phyloP scores from a whole-genome alignment of 1,140 invertebrate genomes.

The Lerema accius region DNA sequence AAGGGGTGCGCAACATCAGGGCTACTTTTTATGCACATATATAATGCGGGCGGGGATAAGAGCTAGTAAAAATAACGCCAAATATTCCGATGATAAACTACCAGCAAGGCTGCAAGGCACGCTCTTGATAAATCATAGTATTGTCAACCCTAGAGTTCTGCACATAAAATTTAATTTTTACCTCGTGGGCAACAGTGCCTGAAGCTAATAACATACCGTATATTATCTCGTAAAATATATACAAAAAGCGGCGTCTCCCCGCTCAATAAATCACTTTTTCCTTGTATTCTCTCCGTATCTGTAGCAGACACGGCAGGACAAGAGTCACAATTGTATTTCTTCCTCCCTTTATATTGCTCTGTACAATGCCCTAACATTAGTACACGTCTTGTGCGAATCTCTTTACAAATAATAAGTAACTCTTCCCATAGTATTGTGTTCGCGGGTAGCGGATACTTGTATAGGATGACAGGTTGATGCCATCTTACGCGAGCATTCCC shows the following conservation, averaged over 20 bases:
- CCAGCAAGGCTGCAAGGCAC: too few relatives aligned
- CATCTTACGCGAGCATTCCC: not conserved
- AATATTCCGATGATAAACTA: slow-evolving; percentile 15
- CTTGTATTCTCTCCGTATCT: slow-evolving; percentile 23
- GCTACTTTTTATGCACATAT: slow-evolving; percentile 20
- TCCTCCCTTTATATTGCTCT: slow-evolving; percentile 34
- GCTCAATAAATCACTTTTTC: slow-evolving; percentile 28
- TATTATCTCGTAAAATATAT: slow-evolving; percentile 5
- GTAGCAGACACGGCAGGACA: slow-evolving; percentile 30
- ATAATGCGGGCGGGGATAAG: slow-evolving; percentile 2
- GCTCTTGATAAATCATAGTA: too few relatives aligned
- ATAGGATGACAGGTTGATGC: too few relatives aligned
- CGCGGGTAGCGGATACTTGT: not conserved
- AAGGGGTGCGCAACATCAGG: not conserved
- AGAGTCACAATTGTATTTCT: slow-evolving; percentile 35
- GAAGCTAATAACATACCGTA: not conserved
- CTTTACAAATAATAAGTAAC: slow-evolving; percentile 22
- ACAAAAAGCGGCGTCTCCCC: slow-evolving; percentile 5
- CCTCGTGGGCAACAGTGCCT: not conserved
- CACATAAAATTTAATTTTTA: not conserved
- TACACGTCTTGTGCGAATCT: slow-evolving; percentile 23
- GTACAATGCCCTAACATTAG: slow-evolving; percentile 33
- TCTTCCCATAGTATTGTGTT: slow-evolving; percentile 1
- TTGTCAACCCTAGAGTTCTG: not conserved
- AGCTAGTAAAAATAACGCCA: slow-evolving; percentile 3